phyloP scores from a whole-genome alignment of 2,113 vertebrate genomes.

The Bostrychus sinensis region DNA sequence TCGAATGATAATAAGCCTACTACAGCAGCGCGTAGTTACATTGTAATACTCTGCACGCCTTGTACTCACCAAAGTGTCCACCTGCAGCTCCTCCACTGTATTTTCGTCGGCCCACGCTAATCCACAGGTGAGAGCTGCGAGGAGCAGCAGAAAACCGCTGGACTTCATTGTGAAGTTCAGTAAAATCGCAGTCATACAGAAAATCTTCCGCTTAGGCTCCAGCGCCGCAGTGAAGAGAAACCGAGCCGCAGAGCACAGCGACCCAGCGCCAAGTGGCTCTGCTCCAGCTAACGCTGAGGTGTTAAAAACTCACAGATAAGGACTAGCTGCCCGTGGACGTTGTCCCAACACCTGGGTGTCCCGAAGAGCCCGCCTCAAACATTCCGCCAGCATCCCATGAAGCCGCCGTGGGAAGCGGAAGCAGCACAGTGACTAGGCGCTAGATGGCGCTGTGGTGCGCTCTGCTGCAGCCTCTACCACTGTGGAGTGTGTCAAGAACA shows the following conservation, averaged over 20 bases:
- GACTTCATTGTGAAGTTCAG: constrained; percentile 69
- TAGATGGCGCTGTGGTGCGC: constrained; percentile 42
- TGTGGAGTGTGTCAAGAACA: background rate
- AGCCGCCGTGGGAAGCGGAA: constrained; percentile 39
- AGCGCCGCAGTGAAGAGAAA: background rate
- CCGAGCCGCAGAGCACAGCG: constrained; percentile 20
- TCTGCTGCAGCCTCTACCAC: background rate
- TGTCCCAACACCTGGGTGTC: constrained; percentile 74
- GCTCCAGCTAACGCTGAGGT: constrained; percentile 75
- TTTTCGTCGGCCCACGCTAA: constrained; percentile 50
- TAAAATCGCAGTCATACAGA: constrained; percentile 36
- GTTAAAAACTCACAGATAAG: constrained; percentile 75
- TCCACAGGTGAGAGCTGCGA: constrained; percentile 56
- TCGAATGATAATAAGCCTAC: background rate
- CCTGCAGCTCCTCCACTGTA: constrained; percentile 66
- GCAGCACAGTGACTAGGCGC: constrained; percentile 7
- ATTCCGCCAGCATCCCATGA: constrained; percentile 74
- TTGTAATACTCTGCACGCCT: background rate
- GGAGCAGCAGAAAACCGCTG: constrained; percentile 49
- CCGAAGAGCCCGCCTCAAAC: constrained; percentile 72
- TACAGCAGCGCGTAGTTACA: constrained; percentile 10
- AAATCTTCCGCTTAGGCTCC: constrained; percentile 38
- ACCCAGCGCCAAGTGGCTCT: constrained; percentile 41
- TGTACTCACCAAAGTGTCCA: constrained; percentile 81
- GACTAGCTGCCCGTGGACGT: constrained; percentile 51